Base-by-base conservation (phyloP, 2,797 vertebrate genomes). In the Novumbra hubbsi region DNA sequence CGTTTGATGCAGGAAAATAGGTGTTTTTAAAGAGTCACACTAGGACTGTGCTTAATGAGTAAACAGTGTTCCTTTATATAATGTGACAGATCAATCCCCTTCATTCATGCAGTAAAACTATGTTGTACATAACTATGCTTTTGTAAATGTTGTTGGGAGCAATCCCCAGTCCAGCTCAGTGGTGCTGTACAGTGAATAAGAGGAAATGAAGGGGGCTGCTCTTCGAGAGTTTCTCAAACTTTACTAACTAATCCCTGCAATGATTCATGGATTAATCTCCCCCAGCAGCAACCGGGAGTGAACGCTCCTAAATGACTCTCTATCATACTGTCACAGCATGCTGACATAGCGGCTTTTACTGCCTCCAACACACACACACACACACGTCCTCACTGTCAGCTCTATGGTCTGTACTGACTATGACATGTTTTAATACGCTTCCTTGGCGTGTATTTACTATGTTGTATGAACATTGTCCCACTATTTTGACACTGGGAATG, bases 271-370 rank as follows among this genome's bases (percentile, higher is more conserved):
- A 52, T n/a, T n/a, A n/a, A 55, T 55, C 7, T n/a, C 19, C 50
- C 19, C 1, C 14, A n/a, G 50, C 50, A 55, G 19, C 50, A 55
- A 8, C 19, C 9, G 55, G 28, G 68, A 70, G 24, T 15, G 16
- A 27, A 19, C 55, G 49, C 66, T 32, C 9, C 50, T 55, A 78
- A 70, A 77, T 24, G 48, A 52, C 21, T 21, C 21, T 21, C 52
- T 49, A 34, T 21, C 4, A 34, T 28, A 63, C 41, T 70, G 24
- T 73, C 57, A 67, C 72, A 45, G 28, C 28, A 64, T 34, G 78
- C n/a, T 0, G 1, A 73, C 65, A 38, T 27, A 49, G 62, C 24
- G 75, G 63, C 72, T 75, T 63, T 63, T 71, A 75, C 49, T 74
- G 64, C 66, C 28, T 34, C 82, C 67, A 16, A 16, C 66, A 64